These are phyloP conservation scores for Microplitis demolitor DNA, from an alignment of 1,140 invertebrate species.

Conservation along the genomic window DNA sequence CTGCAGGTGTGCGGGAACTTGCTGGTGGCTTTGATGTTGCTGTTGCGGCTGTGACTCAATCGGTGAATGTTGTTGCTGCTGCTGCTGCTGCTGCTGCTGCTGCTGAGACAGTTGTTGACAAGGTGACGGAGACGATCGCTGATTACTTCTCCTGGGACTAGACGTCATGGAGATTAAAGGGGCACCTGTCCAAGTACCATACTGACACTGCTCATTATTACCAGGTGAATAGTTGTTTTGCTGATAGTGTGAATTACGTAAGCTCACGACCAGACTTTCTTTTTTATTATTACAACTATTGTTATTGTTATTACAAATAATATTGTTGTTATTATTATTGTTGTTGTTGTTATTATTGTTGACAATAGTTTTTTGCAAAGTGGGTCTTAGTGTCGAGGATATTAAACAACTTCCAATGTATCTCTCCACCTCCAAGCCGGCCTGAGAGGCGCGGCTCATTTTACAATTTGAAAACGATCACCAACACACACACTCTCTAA, in stretches of 20 bases:
- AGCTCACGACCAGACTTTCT: neutral
- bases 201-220: constrained; percentile 44
- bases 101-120: constrained; percentile 16
- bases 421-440: constrained; percentile 67
- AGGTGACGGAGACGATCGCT: constrained; percentile 50
- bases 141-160: constrained; percentile 51
- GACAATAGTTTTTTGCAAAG: constrained; percentile 45
- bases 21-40: constrained; percentile 33
- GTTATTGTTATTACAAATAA: too few relatives aligned
- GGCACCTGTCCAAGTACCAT: constrained; percentile 68
- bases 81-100: too few relatives aligned
- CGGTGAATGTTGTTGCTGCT: constrained; percentile 41
- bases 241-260: constrained; percentile 23
- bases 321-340: too few relatives aligned
- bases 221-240: constrained; percentile 33
- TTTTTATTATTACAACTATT: too few relatives aligned
- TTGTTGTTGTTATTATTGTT: constrained; percentile 28
- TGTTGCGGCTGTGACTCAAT: constrained; percentile 17
- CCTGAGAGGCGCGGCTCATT: constrained; percentile 69
- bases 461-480: constrained; percentile 33
- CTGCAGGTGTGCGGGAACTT: constrained; percentile 43
- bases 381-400: constrained; percentile 53
- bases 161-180: constrained; percentile 70
- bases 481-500: neutral
- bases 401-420: constrained; percentile 71